Evolutionary conservation across 2,888 invertebrate species (phyloP), one percentile per base, ranked within the genome.

Genomic region (Pyrochroa serraticornis): DNA sequence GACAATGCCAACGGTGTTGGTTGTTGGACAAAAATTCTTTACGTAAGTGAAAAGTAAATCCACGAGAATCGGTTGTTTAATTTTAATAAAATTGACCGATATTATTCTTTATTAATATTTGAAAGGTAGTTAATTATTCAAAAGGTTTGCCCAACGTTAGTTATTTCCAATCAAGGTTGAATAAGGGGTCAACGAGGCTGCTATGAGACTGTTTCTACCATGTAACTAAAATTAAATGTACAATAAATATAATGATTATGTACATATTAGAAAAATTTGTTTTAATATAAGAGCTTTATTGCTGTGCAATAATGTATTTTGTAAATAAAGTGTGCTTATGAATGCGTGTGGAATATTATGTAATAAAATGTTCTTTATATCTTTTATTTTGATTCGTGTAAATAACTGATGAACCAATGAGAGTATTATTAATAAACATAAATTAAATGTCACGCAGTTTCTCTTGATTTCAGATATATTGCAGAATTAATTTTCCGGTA

Each of bases 391-490:
- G 37, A 48, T 48, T 56, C 51, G 31, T 60, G 54, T 59, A 55
- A 45, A 55, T 59, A 59, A 50, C 43, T 51, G 46, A 60, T 56
- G 60, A 60, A 55, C 60, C 60, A 60, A 53, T 58, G 58, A 60
- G 56, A 59, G 59, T 54, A 59, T 59, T 60, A 60, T 60, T 51
- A 60, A 60, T 60, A 60, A 56, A 60, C 51, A 60, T 60, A 43
- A 60, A 51, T 33, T 59, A 55, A 54, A 59, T 59, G 59, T 59
- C 44, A 10, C 22, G 53, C 8, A n/a, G 3, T 41, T 41, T n/a
- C 41, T 49, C 32, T 37, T 35, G n/a, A 34, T 45, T 45, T 42
- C 12, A 7, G 30, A 30, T 30, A n/a, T n/a, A n/a, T n/a, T n/a
- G n/a, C n/a, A n/a, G n/a, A n/a, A n/a, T n/a, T n/a, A n/a, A n/a